Evolutionary conservation across 2,113 vertebrate species (phyloP).

Genomic region (Albula goreensis): DNA sequence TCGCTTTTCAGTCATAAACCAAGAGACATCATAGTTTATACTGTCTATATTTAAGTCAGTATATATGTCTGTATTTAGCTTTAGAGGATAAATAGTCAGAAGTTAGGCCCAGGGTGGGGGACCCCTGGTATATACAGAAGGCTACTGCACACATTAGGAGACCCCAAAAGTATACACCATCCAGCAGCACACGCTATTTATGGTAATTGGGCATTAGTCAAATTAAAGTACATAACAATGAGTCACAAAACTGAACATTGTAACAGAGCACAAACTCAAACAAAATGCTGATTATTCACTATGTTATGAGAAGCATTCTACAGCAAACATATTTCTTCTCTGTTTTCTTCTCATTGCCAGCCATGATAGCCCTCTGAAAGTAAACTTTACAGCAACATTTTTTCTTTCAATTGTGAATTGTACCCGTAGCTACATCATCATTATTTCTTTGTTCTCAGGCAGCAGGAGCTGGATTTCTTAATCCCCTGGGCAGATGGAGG

Average conservation of each 20-base stretch:
- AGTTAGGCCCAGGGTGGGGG: too few species aligned
- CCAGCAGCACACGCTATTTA: neutral
- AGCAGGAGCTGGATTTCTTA: neutral
- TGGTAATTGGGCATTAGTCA: neutral
- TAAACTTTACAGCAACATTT: slow-evolving; percentile 15
- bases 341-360: neutral
- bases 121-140: neutral
- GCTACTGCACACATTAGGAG: neutral
- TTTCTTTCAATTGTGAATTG: slow-evolving; percentile 10
- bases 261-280: neutral
- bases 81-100: too few species aligned
- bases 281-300: neutral
- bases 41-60: too few species aligned
- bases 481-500: neutral
- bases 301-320: slow-evolving; percentile 10
- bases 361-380: slow-evolving; percentile 14
- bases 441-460: too few species aligned
- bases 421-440: too few species aligned
- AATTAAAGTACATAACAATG: neutral
- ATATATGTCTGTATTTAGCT: too few species aligned
- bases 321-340: neutral
- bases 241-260: neutral
- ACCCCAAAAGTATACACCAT: neutral
- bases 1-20: too few species aligned
- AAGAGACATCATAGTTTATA: too few species aligned